Evolutionary conservation across 2,797 vertebrate species (phyloP).

Genomic region (Mallotus villosus): DNA sequence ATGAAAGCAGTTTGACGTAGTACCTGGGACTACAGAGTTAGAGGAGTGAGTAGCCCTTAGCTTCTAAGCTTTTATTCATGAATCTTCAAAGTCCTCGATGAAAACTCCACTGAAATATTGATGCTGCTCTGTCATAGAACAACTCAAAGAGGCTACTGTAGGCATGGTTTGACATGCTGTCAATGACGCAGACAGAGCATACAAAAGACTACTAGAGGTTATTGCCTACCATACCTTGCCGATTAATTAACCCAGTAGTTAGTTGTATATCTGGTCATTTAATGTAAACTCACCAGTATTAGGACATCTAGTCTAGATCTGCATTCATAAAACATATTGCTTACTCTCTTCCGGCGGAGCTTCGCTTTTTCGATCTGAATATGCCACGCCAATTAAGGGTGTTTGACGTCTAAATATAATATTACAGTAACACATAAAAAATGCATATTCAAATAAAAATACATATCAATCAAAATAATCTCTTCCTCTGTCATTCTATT

Average conservation of each 20-base stretch:
- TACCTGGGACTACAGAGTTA: conserved; percentile 21
- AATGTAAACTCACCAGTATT: background rate
- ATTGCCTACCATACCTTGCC: background rate
- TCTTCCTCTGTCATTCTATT: too few relatives aligned
- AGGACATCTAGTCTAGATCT: too few relatives aligned
- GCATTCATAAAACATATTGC: too few relatives aligned
- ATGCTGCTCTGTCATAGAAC: conserved; percentile 20
- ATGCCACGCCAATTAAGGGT: too few relatives aligned
- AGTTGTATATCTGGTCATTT: background rate
- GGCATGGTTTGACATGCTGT: conserved; percentile 2
- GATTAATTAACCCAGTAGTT: background rate
- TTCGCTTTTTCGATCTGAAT: too few relatives aligned
- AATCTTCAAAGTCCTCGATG: conserved; percentile 28
- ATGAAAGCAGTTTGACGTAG: conserved; percentile 16
- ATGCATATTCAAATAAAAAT: too few relatives aligned
- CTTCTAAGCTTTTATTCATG: conserved; percentile 23
- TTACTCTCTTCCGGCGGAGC: too few relatives aligned
- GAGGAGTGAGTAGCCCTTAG: conserved; percentile 11
- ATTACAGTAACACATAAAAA: too few relatives aligned
- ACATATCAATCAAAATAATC: too few relatives aligned
- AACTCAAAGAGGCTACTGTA: conserved; percentile 5
- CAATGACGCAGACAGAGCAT: conserved; percentile 8
- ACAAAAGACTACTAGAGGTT: background rate
- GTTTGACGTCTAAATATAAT: too few relatives aligned
- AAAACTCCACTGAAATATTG: conserved; percentile 30